phyloP scores from a whole-genome alignment of 35 echinoderm and acorn worm genomes.

The Nesometra sesokonis region DNA sequence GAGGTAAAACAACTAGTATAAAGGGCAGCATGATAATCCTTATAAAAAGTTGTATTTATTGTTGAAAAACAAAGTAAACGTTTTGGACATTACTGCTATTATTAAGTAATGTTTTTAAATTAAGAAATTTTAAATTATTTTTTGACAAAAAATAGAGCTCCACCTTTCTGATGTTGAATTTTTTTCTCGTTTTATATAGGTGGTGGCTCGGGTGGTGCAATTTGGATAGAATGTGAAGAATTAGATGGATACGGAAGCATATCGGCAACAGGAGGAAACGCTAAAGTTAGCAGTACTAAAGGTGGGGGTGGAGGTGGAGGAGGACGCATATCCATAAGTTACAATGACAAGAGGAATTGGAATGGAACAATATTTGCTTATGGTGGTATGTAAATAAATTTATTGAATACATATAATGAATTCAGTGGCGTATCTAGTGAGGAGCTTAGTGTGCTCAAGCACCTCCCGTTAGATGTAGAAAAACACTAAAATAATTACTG shows the following conservation, averaged over 20 bases:
- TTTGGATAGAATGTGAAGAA: slow-evolving; percentile 87
- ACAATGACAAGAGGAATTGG: slow-evolving; percentile 63
- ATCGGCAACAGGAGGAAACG: slow-evolving; percentile 48
- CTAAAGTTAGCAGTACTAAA: too few species aligned
- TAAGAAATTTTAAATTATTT: too few species aligned
- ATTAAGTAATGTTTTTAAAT: too few species aligned
- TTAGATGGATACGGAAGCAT: slow-evolving; percentile 61
- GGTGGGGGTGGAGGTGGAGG: slow-evolving; percentile 58
- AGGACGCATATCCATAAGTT: slow-evolving; percentile 55
- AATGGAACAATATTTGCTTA: slow-evolving; percentile 64
- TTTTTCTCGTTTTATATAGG: too few species aligned
- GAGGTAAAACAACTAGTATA: too few species aligned
- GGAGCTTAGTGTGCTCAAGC: background rate
- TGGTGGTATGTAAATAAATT: slow-evolving; percentile 35
- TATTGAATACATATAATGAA: too few species aligned
- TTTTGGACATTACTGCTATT: too few species aligned
- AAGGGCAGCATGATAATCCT: too few species aligned
- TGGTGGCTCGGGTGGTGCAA: slow-evolving; percentile 65
- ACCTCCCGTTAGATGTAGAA: background rate
- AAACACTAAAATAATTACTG: background rate
- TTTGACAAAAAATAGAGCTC: too few species aligned
- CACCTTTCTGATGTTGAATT: too few species aligned
- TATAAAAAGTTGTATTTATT: too few species aligned
- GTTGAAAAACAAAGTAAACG: too few species aligned
- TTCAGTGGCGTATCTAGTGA: background rate